A percentile compares a stretch with the other conserved stretches of the same genome.
phyloP scores from a whole-genome alignment of 2,797 vertebrate genomes.

The Phrynocephalus forsythii region DNA sequence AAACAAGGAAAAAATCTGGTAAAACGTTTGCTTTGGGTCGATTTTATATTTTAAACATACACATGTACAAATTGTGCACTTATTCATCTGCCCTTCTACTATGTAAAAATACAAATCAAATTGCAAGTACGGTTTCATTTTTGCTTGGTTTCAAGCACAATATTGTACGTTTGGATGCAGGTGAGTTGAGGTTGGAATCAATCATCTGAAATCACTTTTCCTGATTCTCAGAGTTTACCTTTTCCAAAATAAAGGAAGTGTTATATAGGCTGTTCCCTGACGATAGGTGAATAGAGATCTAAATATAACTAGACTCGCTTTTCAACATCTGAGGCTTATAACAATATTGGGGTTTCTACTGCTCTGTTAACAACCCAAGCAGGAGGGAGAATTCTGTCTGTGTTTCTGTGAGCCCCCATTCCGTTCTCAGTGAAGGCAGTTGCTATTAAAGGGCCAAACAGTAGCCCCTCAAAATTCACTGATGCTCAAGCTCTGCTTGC shows the following conservation, averaged over 20 bases:
- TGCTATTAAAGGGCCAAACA: conserved; percentile 70
- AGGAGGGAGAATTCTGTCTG: conserved; percentile 46
- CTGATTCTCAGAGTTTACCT: conserved; percentile 27
- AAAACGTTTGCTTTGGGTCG: conserved; percentile 43
- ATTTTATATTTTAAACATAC: conserved; percentile 28
- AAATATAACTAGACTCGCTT: conserved; percentile 51
- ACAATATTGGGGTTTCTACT: conserved; percentile 61
- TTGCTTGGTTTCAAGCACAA: conserved; percentile 4
- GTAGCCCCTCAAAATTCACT: conserved; percentile 73
- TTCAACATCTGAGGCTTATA: conserved; percentile 49
- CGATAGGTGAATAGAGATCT: conserved; percentile 47
- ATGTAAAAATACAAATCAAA: not conserved
- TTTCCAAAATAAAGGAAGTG: conserved; percentile 46
- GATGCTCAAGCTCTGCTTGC: conserved; percentile 61
- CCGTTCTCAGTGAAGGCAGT: conserved; percentile 70
- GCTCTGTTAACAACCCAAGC: conserved; percentile 34
- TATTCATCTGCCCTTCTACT: conserved; percentile 40
- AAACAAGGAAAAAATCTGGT: conserved; percentile 61
- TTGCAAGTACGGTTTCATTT: conserved; percentile 29
- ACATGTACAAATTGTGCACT: conserved; percentile 19
- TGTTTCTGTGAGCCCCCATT: conserved; percentile 57
- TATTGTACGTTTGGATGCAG: not conserved
- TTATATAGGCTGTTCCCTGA: conserved; percentile 43
- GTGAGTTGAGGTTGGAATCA: conserved; percentile 20
- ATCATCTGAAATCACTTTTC: conserved; percentile 39